Evolutionary conservation across 2,888 invertebrate species (phyloP).

Genomic region (Drosophila mulleri): DNA sequence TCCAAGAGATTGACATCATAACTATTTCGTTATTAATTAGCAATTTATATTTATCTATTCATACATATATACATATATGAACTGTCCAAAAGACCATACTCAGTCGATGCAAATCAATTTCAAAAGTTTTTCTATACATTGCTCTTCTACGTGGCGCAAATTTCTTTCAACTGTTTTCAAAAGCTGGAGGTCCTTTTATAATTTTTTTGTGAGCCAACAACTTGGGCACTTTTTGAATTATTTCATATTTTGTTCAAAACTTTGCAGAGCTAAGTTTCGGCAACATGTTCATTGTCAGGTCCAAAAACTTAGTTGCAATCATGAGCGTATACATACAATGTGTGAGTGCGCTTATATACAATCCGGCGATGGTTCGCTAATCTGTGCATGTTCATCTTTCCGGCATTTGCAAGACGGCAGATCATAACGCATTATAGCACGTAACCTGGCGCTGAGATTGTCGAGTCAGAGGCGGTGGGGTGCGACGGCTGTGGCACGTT

Average conservation of each 20-base stretch:
- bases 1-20: too few relatives aligned
- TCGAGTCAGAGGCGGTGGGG: slow-evolving; percentile 26
- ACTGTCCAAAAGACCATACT: too few relatives aligned
- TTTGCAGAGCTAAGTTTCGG: neutral
- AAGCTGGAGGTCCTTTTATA: neutral
- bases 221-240: neutral
- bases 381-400: slow-evolving; percentile 69
- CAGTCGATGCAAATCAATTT: too few relatives aligned
- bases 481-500: slow-evolving; percentile 8
- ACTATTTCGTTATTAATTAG: too few relatives aligned
- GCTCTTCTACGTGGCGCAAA: neutral
- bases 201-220: neutral
- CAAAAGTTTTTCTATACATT: too few relatives aligned
- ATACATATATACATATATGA: too few relatives aligned
- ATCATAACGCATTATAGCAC: slow-evolving; percentile 74
- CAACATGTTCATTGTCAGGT: neutral
- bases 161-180: neutral
- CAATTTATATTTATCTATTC: too few relatives aligned
- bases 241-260: neutral
- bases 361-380: slow-evolving; percentile 29
- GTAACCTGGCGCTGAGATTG: slow-evolving; percentile 41
- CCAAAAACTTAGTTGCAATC: slow-evolving; percentile 6
- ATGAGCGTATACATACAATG: neutral
- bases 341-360: neutral
- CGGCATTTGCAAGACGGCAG: slow-evolving; percentile 65